These are phyloP conservation scores for Lithophane semibrunnea DNA, from an alignment of 2,888 invertebrate genomes.

Conservation along the genomic window DNA sequence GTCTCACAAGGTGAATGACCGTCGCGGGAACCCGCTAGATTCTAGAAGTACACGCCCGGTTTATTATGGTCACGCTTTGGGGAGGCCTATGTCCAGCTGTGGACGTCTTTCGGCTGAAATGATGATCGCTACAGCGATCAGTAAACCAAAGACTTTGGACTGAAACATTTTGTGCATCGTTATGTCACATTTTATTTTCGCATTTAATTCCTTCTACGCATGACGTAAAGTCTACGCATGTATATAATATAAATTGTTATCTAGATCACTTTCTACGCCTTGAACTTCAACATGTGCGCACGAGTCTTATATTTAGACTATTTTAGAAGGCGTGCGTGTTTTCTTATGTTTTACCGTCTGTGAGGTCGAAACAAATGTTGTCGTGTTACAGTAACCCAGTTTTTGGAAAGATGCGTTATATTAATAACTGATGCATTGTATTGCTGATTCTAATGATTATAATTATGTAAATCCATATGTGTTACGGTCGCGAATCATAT, in stretches of 20 bases:
- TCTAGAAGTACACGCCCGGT: too few relatives aligned
- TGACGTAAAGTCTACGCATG: background rate
- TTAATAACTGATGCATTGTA: too few relatives aligned
- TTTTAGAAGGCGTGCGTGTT: background rate
- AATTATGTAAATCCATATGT: too few relatives aligned
- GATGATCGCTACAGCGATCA: too few relatives aligned
- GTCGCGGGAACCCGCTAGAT: too few relatives aligned
- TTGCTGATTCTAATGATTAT: too few relatives aligned
- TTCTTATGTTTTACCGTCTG: background rate
- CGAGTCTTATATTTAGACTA: constrained; percentile 36
- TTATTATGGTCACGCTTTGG: too few relatives aligned
- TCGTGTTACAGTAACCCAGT: background rate
- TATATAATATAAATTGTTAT: constrained; percentile 17
- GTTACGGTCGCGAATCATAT: too few relatives aligned
- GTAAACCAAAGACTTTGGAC: too few relatives aligned
- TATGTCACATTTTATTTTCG: background rate
- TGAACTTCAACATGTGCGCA: constrained; percentile 49
- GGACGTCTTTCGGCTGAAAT: too few relatives aligned
- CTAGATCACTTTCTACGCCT: constrained; percentile 46
- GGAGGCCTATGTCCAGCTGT: too few relatives aligned
- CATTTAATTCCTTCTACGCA: background rate
- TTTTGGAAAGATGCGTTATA: background rate
- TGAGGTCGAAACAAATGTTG: background rate
- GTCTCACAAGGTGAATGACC: too few relatives aligned
- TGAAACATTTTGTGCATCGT: background rate